Base-by-base conservation (phyloP, 2,113 vertebrate species). In the Brachyhypopomus gauderio region DNA sequence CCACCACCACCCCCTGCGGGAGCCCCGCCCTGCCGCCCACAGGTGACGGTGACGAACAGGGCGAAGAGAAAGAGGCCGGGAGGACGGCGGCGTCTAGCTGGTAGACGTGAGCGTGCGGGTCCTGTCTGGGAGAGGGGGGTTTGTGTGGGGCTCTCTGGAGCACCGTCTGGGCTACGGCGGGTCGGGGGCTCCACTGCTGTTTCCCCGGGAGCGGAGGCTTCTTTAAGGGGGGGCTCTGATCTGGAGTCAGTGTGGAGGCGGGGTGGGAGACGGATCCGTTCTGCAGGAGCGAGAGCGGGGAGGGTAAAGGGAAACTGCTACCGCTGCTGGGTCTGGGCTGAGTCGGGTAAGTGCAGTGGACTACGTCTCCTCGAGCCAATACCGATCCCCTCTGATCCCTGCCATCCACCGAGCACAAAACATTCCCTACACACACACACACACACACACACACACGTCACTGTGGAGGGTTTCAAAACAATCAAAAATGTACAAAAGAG, bases 81-180 rank as follows among this genome's bases (percentile, higher is more conserved):
- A 86, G 80, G 20, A n/a, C n/a, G n/a, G 89, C 83, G 72, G 90
- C 85, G 71, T 89, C 86, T 66, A 87, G 64, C 81, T 88, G 72
- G 89, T 88, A 80, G 85, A 84, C 25, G 88, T 86, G 30, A 78
- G 84, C 7, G 88, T 89, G 64, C 84, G 82, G 66, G 77, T 85
- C 66, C 88, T 62, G 34, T 83, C 88, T 84, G 0, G 93, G 91
- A 8, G 87, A 90, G 19, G 91, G 88, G 0, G 92, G 89, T 30
- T 90, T 91, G 78, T 91, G 90, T 66, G 90, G 87, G 17, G 89
- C 92, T 88, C 92, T 88, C 78, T 93, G 92, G 85, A 87, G 88
- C 62, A 86, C 41, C 30, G 85, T 92, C 71, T 92, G 92, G 64
- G 89, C 73, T 3, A 88, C 89, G 25, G 89, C 83, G 14, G 89